A percentile compares a stretch with the other conserved stretches of the same genome.
phyloP scores from a whole-genome alignment of 35 echinoderm and acorn worm genomes.

The Eucidaris tribuloides region DNA sequence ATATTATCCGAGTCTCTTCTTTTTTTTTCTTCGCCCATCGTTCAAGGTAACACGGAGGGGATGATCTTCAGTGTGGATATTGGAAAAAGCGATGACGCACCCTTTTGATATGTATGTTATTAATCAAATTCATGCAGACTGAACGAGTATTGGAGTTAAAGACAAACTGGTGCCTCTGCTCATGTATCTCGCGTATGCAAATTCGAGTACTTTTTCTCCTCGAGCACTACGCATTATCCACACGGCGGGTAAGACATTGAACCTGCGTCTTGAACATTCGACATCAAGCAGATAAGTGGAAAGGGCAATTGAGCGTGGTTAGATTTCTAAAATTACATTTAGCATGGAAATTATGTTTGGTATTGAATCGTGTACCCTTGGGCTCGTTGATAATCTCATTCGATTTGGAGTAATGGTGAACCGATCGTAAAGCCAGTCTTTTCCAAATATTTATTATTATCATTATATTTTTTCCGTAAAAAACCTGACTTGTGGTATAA shows the following conservation, averaged over 20 bases:
- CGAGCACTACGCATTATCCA: too few species aligned
- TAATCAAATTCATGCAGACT: constrained; percentile 30
- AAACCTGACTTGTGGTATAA: too few species aligned
- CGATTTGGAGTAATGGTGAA: too few species aligned
- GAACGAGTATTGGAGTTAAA: too few species aligned
- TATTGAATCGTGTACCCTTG: constrained; percentile 17
- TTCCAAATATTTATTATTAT: too few species aligned
- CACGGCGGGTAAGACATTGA: constrained; percentile 13
- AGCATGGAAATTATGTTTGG: constrained; percentile 37
- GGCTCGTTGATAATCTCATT: too few species aligned
- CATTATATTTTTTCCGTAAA: too few species aligned
- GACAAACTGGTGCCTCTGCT: not conserved
- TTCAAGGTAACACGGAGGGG: too few species aligned
- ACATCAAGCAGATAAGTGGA: constrained; percentile 32
- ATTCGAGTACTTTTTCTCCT: constrained; percentile 8
- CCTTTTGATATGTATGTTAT: constrained; percentile 34
- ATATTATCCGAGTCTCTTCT: too few species aligned
- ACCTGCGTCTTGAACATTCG: too few species aligned
- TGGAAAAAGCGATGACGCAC: constrained; percentile 25
- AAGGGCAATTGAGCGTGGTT: constrained; percentile 35
- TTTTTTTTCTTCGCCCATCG: too few species aligned
- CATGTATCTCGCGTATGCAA: constrained; percentile 5
- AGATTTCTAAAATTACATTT: constrained; percentile 42
- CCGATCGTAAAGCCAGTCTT: too few species aligned
- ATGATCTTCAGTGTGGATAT: not conserved